Base-by-base conservation (phyloP, 92 coral and sea anemone genomes). In the Phenganax subtilis region DNA sequence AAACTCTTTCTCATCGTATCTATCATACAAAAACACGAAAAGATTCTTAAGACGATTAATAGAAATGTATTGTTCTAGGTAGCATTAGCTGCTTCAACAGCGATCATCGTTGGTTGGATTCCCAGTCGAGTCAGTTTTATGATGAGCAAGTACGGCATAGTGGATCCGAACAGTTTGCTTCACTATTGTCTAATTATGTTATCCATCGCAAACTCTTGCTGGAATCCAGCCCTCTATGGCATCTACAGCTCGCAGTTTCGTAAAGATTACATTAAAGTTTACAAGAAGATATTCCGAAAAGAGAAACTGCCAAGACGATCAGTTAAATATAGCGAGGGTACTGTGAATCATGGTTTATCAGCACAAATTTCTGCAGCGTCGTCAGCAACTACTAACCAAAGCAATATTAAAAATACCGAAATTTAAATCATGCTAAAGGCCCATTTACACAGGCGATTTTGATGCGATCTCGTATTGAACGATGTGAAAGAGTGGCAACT, bases 81-180 rank as follows among this genome's bases (percentile, higher is more conserved):
- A 37, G 93, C 97, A 6, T 80, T 89, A 28, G 64, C 86, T 31
- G 90, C 93, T 0, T 85, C 92, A 4, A 20, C 82, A 75, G 82
- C 90, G 29, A 82, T 92, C 70, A 81, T 92, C 53, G 44, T 92
- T 28, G 89, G 90, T 57, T 92, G 97, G 97, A 80, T 87, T 52
- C 83, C 83, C 7, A 79, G 74, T 62, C 72, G 74, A 0, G 44
- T 79, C 31, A 79, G 74, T 20, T 79, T 47, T 16, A 47, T 51
- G 74, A 52, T 79, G 5, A 47, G 61, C 10, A 63, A 63, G 17
- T 63, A 63, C 44, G 59, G 74, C 10, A 51, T 79, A 7, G 82
- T 78, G 30, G 57, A 78, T n/a, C 83, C 83, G 0, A 64, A 54
- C 52, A 63, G 74, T 51, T 27, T 64, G 10, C 25, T 15, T 6